These are phyloP conservation scores for Collichthys lucidus DNA, from an alignment of 2,113 vertebrate species.

Conservation along the genomic window DNA sequence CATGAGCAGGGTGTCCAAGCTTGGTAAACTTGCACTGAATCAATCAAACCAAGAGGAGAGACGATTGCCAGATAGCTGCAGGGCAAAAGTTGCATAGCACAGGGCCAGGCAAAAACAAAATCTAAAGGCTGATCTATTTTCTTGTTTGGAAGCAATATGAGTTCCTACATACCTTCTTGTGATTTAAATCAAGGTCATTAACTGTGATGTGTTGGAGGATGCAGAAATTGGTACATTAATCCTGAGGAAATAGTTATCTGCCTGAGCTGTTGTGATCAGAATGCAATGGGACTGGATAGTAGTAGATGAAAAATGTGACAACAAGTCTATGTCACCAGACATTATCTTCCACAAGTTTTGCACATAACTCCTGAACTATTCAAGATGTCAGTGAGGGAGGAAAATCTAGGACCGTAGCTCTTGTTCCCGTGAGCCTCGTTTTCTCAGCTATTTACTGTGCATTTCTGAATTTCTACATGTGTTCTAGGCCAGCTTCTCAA, in stretches of 20 bases:
- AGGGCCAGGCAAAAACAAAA: constrained; percentile 64
- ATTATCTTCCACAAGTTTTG: constrained; percentile 72
- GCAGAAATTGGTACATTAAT: constrained; percentile 80
- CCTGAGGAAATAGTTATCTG: constrained; percentile 75
- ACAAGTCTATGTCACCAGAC: constrained; percentile 64
- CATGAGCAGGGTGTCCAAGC: constrained; percentile 30
- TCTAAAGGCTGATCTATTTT: constrained; percentile 74
- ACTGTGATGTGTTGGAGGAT: constrained; percentile 74
- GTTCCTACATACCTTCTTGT: constrained; percentile 71
- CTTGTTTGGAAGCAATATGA: constrained; percentile 67
- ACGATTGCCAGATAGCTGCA: constrained; percentile 59
- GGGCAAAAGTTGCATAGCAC: constrained; percentile 55
- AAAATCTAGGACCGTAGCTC: constrained; percentile 59
- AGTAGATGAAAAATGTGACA: constrained; percentile 72
- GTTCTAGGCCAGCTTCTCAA: constrained; percentile 41
- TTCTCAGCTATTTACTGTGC: constrained; percentile 74
- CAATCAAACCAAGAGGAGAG: constrained; percentile 72
- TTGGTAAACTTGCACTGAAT: constrained; percentile 65
- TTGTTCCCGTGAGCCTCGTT: constrained; percentile 62
- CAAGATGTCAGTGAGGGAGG: constrained; percentile 53
- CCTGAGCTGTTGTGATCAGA: constrained; percentile 68
- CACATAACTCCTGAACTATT: constrained; percentile 72
- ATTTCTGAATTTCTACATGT: constrained; percentile 59
- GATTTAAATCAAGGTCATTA: constrained; percentile 86
- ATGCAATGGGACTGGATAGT: constrained; percentile 61